A percentile compares a stretch with the other conserved stretches of the same genome.
phyloP scores from a whole-genome alignment of 2,888 invertebrate species.

The Temnothorax ravouxi region DNA sequence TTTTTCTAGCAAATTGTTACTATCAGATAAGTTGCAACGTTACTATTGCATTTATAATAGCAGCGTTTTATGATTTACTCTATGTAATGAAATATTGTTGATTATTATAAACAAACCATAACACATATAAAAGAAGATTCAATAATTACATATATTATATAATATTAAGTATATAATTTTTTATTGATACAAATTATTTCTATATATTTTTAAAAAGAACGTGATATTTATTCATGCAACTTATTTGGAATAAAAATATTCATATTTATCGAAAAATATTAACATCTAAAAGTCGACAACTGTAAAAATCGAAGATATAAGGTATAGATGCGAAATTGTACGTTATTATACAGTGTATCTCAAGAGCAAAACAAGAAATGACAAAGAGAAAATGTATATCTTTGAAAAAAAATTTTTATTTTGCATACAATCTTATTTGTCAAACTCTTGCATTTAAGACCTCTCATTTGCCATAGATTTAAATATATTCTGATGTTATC shows the following conservation, averaged over 20 bases:
- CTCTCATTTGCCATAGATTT: slow-evolving; percentile 14
- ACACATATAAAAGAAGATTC: slow-evolving; percentile 18
- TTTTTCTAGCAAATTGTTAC: slow-evolving; percentile 17
- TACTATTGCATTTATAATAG: slow-evolving; percentile 17
- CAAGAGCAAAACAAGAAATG: background rate
- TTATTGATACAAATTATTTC: slow-evolving; percentile 20
- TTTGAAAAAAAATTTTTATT: slow-evolving; percentile 29
- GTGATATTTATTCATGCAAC: background rate
- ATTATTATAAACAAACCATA: slow-evolving; percentile 11
- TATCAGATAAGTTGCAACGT: slow-evolving; percentile 24
- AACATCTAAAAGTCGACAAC: slow-evolving; percentile 9
- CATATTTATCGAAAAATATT: slow-evolving; percentile 17
- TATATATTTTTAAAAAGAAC: slow-evolving; percentile 10
- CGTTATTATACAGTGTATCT: slow-evolving; percentile 16
- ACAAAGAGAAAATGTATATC: slow-evolving; percentile 1
- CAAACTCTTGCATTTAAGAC: slow-evolving; percentile 21
- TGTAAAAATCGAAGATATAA: background rate
- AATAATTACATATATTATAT: slow-evolving; percentile 15
- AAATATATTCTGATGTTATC: slow-evolving; percentile 7
- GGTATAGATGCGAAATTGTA: slow-evolving; percentile 15
- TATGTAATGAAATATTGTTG: slow-evolving; percentile 16
- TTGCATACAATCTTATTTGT: slow-evolving; percentile 23
- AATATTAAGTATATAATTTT: slow-evolving; percentile 25
- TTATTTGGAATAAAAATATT: slow-evolving; percentile 38
- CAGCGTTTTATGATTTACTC: background rate